Percentiles rank a stretch among this genome's conserved stretches.
These are phyloP conservation scores for Rhizoglyphus robini DNA, from an alignment of 1,140 invertebrate genomes.

Conservation along the genomic window DNA sequence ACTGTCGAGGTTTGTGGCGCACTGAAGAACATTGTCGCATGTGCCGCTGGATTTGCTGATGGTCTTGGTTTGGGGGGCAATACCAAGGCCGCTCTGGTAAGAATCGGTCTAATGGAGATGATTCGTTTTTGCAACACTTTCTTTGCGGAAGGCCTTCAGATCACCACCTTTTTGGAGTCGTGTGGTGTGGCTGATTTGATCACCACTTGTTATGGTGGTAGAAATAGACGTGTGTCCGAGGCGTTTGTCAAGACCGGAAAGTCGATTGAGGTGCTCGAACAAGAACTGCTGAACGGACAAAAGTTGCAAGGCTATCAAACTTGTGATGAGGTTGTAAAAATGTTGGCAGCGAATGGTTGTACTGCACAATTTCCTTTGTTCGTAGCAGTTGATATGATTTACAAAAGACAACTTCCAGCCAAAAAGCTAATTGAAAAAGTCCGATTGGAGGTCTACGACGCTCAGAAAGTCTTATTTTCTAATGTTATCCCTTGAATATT, in stretches of 20 bases:
- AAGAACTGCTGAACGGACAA: conserved; percentile 94
- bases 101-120: conserved; percentile 95
- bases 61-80: conserved; percentile 90
- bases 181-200: conserved; percentile 98
- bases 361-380: conserved; percentile 85
- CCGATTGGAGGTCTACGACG: conserved; percentile 81
- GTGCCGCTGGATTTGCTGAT: conserved; percentile 93
- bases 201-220: conserved; percentile 95
- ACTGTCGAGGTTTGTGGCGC: conserved; percentile 97
- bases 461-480: no score
- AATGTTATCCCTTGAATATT: no score
- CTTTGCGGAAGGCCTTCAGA: conserved; percentile 50
- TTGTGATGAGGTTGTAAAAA: conserved; percentile 79
- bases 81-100: conserved; percentile 95
- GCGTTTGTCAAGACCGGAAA: conserved; percentile 88
- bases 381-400: conserved; percentile 84
- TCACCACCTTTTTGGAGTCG: conserved; percentile 93
- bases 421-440: conserved; percentile 76
- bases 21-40: conserved; percentile 97
- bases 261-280: conserved; percentile 75
- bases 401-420: conserved; percentile 60
- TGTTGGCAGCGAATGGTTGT: conserved; percentile 71
- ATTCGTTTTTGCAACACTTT: conserved; percentile 82
- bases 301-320: conserved; percentile 94
- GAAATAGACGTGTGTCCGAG: conserved; percentile 86